Evolutionary conservation across 2,888 invertebrate genomes (phyloP).

Genomic region (Miltochrista miniata): DNA sequence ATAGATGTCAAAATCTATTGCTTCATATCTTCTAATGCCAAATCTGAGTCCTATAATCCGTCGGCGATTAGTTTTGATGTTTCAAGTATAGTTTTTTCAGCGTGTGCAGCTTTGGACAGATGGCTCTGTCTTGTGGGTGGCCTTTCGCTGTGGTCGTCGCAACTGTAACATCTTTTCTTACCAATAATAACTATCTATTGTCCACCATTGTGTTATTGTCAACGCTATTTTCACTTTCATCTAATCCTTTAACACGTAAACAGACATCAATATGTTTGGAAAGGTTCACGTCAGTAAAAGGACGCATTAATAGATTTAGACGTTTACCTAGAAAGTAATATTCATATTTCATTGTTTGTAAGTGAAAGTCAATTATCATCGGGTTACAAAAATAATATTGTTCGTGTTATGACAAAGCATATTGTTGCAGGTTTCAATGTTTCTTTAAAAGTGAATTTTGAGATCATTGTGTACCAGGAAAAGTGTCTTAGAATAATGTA

Average conservation of each 20-base stretch:
- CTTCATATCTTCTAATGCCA: slow-evolving; percentile 9
- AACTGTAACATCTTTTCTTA: slow-evolving; percentile 55
- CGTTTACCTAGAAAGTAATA: slow-evolving; percentile 4
- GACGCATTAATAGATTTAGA: slow-evolving; percentile 6
- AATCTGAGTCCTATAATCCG: slow-evolving; percentile 61
- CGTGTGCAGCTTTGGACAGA: slow-evolving; percentile 75
- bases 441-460: no score
- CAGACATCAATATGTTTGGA: slow-evolving; percentile 64
- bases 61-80: slow-evolving; percentile 80
- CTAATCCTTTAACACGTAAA: slow-evolving; percentile 69
- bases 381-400: not conserved
- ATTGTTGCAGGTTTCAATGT: not conserved
- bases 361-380: slow-evolving; percentile 6
- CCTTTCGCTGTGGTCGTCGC: slow-evolving; percentile 50
- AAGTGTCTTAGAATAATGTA: no score
- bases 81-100: slow-evolving; percentile 65
- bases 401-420: not conserved
- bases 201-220: slow-evolving; percentile 67
- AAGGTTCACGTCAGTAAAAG: slow-evolving; percentile 17
- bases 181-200: slow-evolving; percentile 59
- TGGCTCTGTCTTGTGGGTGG: slow-evolving; percentile 73
- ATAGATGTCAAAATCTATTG: slow-evolving; percentile 8
- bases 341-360: slow-evolving; percentile 6
- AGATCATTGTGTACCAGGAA: no score
- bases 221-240: slow-evolving; percentile 76